These are phyloP conservation scores for Hyposoter dolosus DNA, from an alignment of 2,888 invertebrate genomes.

Conservation along the genomic window DNA sequence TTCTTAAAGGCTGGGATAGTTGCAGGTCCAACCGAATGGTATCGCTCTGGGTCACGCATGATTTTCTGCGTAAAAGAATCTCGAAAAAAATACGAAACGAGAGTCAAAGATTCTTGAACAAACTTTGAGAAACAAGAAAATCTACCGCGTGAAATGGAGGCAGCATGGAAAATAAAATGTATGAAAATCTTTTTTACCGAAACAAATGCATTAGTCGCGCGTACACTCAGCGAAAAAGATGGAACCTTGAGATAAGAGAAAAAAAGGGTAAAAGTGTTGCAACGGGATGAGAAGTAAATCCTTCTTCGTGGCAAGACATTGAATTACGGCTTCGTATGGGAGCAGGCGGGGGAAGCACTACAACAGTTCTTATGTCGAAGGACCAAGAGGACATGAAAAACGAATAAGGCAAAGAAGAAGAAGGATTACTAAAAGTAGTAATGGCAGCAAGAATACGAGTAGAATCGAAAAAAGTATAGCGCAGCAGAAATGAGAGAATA, in stretches of 20 bases:
- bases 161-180: conserved; percentile 22
- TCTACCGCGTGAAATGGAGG: background rate
- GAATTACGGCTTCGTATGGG: conserved; percentile 61
- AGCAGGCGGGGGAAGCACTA: conserved; percentile 41
- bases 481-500: conserved; percentile 32
- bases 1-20: background rate
- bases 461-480: conserved; percentile 49
- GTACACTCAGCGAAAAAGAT: conserved; percentile 14
- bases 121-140: background rate
- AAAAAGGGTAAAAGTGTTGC: conserved; percentile 24
- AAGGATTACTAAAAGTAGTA: conserved; percentile 39
- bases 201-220: conserved; percentile 62
- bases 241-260: conserved; percentile 35
- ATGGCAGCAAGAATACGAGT: conserved; percentile 32
- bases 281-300: conserved; percentile 59
- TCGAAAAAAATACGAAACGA: background rate
- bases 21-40: conserved; percentile 12
- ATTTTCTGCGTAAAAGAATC: conserved; percentile 20
- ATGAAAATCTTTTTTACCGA: conserved; percentile 33
- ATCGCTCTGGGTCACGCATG: conserved; percentile 34
- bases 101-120: background rate
- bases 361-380: conserved; percentile 54
- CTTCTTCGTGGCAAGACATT: conserved; percentile 62
- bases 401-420: conserved; percentile 40
- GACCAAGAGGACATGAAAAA: conserved; percentile 53